These are phyloP conservation scores for Tachycineta bicolor DNA, from an alignment of 2,113 vertebrate genomes.

Conservation along the genomic window DNA sequence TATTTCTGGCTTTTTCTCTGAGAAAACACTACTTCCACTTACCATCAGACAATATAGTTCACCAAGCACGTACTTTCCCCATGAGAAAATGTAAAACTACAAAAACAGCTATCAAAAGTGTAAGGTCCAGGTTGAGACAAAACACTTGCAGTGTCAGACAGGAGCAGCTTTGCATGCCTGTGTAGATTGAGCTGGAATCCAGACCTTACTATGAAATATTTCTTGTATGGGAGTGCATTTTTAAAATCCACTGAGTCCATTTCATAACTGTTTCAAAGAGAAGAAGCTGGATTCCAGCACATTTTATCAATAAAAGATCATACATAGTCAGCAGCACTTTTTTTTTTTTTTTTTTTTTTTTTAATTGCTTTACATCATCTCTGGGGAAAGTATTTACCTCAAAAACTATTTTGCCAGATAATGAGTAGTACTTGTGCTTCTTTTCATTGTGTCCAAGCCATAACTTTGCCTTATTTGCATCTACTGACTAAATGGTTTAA, in stretches of 20 bases:
- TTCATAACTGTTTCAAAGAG: slow-evolving; percentile 28
- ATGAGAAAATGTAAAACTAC: not conserved
- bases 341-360: not conserved
- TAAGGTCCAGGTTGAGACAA: not conserved
- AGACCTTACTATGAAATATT: not conserved
- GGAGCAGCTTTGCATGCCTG: not conserved
- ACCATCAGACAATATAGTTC: not conserved
- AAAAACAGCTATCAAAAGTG: not conserved
- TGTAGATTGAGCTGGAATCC: not conserved
- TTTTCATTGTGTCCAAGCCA: slow-evolving; percentile 68
- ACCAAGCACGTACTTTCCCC: not conserved
- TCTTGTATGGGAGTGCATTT: not conserved
- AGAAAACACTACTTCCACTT: not conserved
- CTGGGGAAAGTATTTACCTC: slow-evolving; percentile 43
- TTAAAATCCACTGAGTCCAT: slow-evolving; percentile 13
- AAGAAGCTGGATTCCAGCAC: slow-evolving; percentile 25
- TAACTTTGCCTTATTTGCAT: slow-evolving; percentile 75
- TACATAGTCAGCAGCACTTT: slow-evolving; percentile 33
- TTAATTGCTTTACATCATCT: slow-evolving; percentile 49
- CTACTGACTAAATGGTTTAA: slow-evolving; percentile 77
- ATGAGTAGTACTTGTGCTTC: slow-evolving; percentile 58
- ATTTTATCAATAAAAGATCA: slow-evolving; percentile 63
- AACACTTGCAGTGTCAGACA: not conserved
- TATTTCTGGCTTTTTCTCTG: not conserved
- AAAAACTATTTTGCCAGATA: slow-evolving; percentile 61